These are phyloP conservation scores for Pipistrellus kuhlii DNA, from an alignment of 2,797 vertebrate genomes.

Conservation along the genomic window DNA sequence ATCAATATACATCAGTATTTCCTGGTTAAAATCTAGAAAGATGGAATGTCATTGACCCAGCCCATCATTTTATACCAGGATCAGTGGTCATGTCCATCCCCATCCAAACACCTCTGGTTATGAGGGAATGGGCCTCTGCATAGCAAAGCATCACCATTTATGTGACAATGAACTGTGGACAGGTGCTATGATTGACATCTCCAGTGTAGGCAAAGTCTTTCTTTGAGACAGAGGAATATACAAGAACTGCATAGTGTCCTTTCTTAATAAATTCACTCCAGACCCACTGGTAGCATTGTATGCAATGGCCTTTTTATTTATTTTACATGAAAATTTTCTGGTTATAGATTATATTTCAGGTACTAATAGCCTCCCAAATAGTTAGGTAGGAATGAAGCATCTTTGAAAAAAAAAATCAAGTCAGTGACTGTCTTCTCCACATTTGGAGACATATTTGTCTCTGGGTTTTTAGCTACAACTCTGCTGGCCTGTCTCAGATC, in stretches of 20 bases:
- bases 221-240: neutral
- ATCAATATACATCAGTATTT: neutral
- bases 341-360: conserved; percentile 31
- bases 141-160: neutral
- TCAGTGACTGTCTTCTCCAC: neutral
- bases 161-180: neutral
- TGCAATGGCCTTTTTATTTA: conserved; percentile 53
- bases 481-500: neutral
- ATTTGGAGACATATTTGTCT: neutral
- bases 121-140: neutral
- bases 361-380: conserved; percentile 29
- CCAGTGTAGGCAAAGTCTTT: neutral
- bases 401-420: conserved; percentile 50
- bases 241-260: neutral
- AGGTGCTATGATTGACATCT: neutral
- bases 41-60: neutral
- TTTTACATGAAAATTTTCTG: conserved; percentile 55
- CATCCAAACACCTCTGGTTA: neutral
- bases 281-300: neutral
- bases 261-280: conserved; percentile 55
- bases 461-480: conserved; percentile 6
- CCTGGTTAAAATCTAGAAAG: neutral
- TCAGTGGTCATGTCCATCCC: neutral
- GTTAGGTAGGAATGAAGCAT: conserved; percentile 50
- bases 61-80: neutral